These are phyloP conservation scores for Lagenorhynchus albirostris DNA, from an alignment of 2,113 vertebrate genomes.

Conservation along the genomic window DNA sequence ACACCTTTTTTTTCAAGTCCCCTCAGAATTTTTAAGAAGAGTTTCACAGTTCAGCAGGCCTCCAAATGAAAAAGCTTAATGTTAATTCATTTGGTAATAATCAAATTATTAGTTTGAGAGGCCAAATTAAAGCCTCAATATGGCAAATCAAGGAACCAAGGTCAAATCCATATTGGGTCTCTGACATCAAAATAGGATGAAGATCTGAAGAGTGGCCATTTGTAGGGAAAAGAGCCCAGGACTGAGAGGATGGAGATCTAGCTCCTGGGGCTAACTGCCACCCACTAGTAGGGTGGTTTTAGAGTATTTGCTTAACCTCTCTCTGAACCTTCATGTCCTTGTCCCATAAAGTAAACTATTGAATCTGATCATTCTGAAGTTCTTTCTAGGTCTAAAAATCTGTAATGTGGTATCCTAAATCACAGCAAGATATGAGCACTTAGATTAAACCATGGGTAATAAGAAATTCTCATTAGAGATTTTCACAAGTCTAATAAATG, in stretches of 20 bases:
- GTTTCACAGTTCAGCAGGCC: background rate
- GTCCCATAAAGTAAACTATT: background rate
- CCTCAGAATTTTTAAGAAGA: background rate
- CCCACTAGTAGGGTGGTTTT: background rate
- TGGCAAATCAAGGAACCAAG: conserved; percentile 11
- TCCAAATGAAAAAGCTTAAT: background rate
- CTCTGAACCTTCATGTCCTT: background rate
- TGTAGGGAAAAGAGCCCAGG: background rate
- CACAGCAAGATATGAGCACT: background rate
- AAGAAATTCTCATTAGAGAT: background rate
- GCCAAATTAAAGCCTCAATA: conserved; percentile 2
- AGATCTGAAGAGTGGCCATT: background rate
- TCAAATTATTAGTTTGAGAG: background rate
- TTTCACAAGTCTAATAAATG: background rate
- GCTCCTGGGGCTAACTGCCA: background rate
- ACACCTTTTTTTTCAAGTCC: background rate
- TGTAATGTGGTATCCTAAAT: background rate
- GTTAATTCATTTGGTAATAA: conserved; percentile 5
- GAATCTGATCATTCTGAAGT: background rate
- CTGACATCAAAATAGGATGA: background rate
- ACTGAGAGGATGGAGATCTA: background rate
- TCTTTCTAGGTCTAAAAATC: background rate
- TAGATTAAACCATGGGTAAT: background rate
- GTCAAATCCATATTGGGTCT: background rate
- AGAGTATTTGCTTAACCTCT: background rate